These are phyloP conservation scores for Tigriopus japonicus DNA, from an alignment of 1,140 invertebrate genomes.

Conservation along the genomic window DNA sequence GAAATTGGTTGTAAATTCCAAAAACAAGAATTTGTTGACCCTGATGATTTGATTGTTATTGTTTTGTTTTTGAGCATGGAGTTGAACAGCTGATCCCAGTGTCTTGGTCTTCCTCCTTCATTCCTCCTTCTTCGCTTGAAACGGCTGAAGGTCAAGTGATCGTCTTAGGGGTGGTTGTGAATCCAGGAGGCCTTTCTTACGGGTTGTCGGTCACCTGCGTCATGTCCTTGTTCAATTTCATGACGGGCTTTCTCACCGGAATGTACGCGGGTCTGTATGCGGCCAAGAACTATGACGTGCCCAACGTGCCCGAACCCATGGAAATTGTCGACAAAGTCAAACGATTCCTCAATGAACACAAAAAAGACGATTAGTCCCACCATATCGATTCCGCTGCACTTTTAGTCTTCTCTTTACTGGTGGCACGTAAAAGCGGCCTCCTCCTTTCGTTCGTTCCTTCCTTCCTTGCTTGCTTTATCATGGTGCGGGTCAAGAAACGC, in stretches of 20 bases:
- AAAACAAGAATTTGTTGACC: no score
- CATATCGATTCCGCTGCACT: background rate
- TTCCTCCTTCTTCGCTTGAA: no score
- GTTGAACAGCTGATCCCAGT: no score
- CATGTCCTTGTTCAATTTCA: slow-evolving; percentile 3
- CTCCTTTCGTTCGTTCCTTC: background rate
- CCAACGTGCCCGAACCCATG: background rate
- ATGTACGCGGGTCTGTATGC: background rate
- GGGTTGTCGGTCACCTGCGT: no score
- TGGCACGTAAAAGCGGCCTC: background rate
- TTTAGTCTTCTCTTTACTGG: background rate
- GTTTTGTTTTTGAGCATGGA: no score
- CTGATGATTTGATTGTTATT: no score
- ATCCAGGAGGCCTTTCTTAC: no score
- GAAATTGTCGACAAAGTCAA: background rate
- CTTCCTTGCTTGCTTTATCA: no score
- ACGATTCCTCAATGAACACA: background rate
- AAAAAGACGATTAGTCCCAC: background rate
- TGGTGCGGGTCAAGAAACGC: slow-evolving; percentile 2
- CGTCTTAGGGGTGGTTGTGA: no score
- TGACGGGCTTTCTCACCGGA: background rate
- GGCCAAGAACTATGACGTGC: background rate
- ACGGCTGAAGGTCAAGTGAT: no score
- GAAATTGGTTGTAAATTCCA: no score
- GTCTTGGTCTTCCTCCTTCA: no score